Percentiles rank a stretch among this genome's conserved stretches.
Conservation (phyloP, 1,140 invertebrate species). For the Cardiocondyla obscurior region DNA sequence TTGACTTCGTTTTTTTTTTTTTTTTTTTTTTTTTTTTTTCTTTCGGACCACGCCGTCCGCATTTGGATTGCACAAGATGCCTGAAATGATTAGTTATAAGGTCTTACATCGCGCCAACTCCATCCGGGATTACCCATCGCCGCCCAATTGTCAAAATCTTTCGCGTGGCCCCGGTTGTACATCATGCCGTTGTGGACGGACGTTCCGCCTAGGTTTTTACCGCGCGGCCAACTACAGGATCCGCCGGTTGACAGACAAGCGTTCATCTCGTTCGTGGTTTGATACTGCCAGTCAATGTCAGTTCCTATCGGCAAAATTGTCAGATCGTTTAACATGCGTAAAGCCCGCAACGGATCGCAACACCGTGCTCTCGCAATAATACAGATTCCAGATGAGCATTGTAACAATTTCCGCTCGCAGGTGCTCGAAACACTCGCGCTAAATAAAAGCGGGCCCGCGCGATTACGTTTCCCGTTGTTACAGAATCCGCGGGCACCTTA, state of each 20-base stretch:
- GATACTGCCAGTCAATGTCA: conserved; percentile 93
- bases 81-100: not conserved
- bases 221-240: conserved; percentile 92
- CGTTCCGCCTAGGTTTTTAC: conserved; percentile 92
- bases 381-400: conserved; percentile 28
- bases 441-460: not conserved
- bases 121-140: conserved; percentile 93
- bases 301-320: conserved; percentile 80
- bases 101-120: conserved; percentile 90
- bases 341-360: conserved; percentile 14
- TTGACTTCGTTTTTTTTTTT: not conserved
- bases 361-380: conserved; percentile 42
- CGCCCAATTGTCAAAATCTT: conserved; percentile 91
- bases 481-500: not conserved
- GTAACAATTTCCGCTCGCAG: not conserved
- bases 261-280: conserved; percentile 92
- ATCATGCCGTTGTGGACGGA: conserved; percentile 92
- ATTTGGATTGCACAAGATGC: not conserved
- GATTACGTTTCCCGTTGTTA: not conserved
- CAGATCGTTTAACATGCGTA: conserved; percentile 52
- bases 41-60: not conserved
- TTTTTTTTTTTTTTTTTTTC: too few relatives aligned
- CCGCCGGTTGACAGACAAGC: conserved; percentile 90
- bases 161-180: conserved; percentile 90
- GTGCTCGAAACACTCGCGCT: not conserved